Base-by-base conservation (phyloP, 2,797 vertebrate species). In the Acipenser oxyrinchus region DNA sequence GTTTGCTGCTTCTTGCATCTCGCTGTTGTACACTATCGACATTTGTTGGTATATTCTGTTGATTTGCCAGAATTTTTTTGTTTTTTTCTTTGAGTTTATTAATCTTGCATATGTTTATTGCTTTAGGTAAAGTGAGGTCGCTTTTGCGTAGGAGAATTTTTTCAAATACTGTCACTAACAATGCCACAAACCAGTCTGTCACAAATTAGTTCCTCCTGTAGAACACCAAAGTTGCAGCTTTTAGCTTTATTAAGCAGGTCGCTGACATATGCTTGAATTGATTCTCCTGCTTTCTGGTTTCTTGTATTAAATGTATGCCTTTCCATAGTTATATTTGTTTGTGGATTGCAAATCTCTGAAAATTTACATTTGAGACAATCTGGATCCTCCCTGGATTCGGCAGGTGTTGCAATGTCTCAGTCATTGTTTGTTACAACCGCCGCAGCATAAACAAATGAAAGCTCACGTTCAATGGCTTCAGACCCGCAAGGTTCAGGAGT, bases 261-360 rank as follows among this genome's bases (percentile, higher is more conserved):
- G 59, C 69, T 72, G 18, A 71, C 23, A 23, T 18, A 76, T 49
- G 70, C 53, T 15, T 70, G 65, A 6, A 73, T 69, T 3, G 4
- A 67, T 52, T 74, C 74, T 72, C 68, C 73, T 63, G 61, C 64
- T 6, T 66, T 78, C 6, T 76, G 73, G 3, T 70, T 75, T 60
- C 62, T 23, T 1, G 64, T 48, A 1, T 76, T 57, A 23, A 76
- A 77, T 1, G 60, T 68, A 62, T 73, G 73, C 49, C 69, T 70
- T 7, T 75, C 67, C 71, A 71, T 71, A 0, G 67, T 77, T 49
- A 57, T 69, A 11, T 72, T 78, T 4, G 11, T 10, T 51, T 75
- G 53, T 8, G 65, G 72, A 8, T 66, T 69, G 23, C 73, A 75
- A 0, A 76, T 66, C 59, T 73, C 72, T 0, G 51, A 0, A 48